phyloP scores from a whole-genome alignment of 2,888 invertebrate genomes.

The Melanchra persicariae region DNA sequence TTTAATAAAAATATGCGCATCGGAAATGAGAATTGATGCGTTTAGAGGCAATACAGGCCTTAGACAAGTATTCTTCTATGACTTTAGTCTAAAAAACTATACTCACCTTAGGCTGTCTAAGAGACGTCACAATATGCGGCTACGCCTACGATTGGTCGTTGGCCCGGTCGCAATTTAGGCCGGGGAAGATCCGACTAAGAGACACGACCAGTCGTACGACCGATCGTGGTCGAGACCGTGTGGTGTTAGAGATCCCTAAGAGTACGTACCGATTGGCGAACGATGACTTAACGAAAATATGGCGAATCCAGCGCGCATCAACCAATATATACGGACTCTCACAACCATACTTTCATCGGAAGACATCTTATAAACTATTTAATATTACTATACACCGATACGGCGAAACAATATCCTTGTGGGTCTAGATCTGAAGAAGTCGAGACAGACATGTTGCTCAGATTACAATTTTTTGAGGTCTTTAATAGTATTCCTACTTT shows the following conservation, averaged over 20 bases:
- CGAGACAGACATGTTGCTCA: neutral
- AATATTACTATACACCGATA: slow-evolving; percentile 58
- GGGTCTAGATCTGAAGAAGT: slow-evolving; percentile 12
- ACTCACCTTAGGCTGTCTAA: neutral
- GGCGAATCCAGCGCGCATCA: neutral
- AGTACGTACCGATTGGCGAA: neutral
- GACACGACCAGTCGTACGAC: neutral
- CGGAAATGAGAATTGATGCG: neutral
- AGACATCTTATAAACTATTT: slow-evolving; percentile 43
- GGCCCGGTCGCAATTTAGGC: neutral
- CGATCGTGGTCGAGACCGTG: neutral
- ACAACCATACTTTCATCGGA: slow-evolving; percentile 22
- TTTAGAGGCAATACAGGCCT: neutral
- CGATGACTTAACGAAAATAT: neutral
- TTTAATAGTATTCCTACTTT: neutral
- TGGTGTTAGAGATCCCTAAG: too few species aligned
- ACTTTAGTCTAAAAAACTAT: neutral
- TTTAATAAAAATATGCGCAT: neutral
- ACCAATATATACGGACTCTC: slow-evolving; percentile 10
- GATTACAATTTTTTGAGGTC: neutral
- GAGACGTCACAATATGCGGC: neutral
- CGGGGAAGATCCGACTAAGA: neutral
- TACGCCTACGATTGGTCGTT: neutral
- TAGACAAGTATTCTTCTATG: neutral
- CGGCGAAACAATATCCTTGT: slow-evolving; percentile 50